These are phyloP conservation scores for Coracopsis vasa DNA, from an alignment of 2,113 vertebrate species.

Conservation along the genomic window DNA sequence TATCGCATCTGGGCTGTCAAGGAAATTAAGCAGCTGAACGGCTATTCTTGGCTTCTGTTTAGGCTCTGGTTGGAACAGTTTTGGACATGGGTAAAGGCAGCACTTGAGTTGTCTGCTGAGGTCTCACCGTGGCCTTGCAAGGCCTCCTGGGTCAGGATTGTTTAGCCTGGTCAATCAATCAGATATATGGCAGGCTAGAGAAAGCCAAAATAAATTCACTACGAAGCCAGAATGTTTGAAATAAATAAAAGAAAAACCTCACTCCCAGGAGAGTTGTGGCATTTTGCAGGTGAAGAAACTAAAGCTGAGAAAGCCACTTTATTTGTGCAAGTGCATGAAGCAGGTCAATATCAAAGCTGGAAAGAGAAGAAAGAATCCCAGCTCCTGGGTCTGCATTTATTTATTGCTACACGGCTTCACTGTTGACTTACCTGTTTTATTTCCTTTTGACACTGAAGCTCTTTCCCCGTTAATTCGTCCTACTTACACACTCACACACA, in stretches of 20 bases:
- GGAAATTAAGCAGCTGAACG: slow-evolving; percentile 6
- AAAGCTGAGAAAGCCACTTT: background rate
- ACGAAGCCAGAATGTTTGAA: background rate
- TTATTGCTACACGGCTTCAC: background rate
- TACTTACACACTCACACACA: background rate
- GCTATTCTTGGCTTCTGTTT: slow-evolving; percentile 1
- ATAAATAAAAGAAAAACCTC: background rate
- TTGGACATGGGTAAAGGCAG: background rate
- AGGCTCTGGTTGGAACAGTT: background rate
- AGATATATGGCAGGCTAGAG: background rate
- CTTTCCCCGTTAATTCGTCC: background rate
- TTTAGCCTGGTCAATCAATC: background rate
- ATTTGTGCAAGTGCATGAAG: background rate
- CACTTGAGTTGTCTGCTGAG: background rate
- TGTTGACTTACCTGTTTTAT: background rate
- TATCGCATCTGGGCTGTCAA: background rate
- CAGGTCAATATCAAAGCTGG: background rate
- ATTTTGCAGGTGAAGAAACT: background rate
- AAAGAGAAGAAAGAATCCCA: background rate
- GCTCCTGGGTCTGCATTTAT: background rate
- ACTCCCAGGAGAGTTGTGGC: background rate
- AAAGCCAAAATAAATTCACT: background rate
- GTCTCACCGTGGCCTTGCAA: background rate
- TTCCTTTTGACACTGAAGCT: background rate
- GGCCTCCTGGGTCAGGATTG: background rate